Evolutionary conservation across 2,888 invertebrate species (phyloP).

Genomic region (Eupithecia dodoneata): DNA sequence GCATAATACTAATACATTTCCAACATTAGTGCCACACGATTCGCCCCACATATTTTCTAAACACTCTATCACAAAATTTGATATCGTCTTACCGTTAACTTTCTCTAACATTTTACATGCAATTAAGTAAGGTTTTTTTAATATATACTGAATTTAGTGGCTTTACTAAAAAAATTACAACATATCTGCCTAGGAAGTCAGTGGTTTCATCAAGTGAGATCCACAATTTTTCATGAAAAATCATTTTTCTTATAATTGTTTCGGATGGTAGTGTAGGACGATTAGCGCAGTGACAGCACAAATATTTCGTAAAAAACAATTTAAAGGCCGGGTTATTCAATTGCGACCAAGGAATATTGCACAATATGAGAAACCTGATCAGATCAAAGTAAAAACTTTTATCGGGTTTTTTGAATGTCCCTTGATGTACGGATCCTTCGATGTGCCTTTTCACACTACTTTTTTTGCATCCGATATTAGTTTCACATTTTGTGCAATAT

Average conservation of each 20-base stretch:
- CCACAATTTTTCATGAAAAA: too few relatives aligned
- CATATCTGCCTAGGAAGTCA: too few relatives aligned
- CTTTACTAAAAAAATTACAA: too few relatives aligned
- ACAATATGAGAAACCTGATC: background rate
- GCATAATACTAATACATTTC: background rate
- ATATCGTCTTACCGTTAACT: background rate
- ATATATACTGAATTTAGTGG: too few relatives aligned
- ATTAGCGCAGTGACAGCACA: too few relatives aligned
- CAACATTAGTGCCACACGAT: background rate
- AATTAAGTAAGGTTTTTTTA: background rate
- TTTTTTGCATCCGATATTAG: background rate
- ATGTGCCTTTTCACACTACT: background rate
- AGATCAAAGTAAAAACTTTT: background rate
- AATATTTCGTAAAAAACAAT: too few relatives aligned
- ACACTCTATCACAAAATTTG: background rate
- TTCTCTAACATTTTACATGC: background rate
- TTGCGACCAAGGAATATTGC: background rate
- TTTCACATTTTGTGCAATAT: background rate
- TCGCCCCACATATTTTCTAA: background rate
- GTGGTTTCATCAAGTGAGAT: too few relatives aligned
- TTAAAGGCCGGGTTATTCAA: background rate
- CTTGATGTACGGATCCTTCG: background rate
- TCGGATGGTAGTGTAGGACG: background rate
- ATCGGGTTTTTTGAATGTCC: constrained; percentile 4
- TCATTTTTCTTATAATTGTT: too few relatives aligned